Evolutionary conservation across 2,888 invertebrate genomes (phyloP), one percentile per base, ranked within the genome.

Genomic region (Morpho deidamia): DNA sequence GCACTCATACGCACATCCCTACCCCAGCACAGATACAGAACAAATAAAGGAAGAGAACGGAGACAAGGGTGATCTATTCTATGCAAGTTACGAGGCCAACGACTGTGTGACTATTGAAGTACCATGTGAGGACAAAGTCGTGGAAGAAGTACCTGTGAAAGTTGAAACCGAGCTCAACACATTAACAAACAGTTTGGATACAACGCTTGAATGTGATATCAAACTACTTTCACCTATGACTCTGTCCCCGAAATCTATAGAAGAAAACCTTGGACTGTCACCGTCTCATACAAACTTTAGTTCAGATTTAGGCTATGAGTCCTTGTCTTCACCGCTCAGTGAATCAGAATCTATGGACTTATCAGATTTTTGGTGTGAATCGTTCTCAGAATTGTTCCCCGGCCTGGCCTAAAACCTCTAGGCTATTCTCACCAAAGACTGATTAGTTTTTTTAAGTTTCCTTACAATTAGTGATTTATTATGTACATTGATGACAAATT

Each of bases 311-410:
- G 90, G 90, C 12, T 90, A 90, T 40, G 90, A 90, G 68, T 90
- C 90, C 33, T 66, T 90, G 42, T 78, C 83, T 0, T 90, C 90
- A 35, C 90, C 90, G 0, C 74, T 89, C 55, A 90, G 90, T 68
- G 90, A 90, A 62, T 69, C 79, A 0, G 87, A 83, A 53, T 81
- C 83, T 12, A 83, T 88, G 78, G 82, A 86, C 71, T 73, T 90
- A 59, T 84, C 93, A 71, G 94, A 94, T 72, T 89, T 93, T 69
- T 95, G 94, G 94, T 93, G 94, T 71, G 93, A 93, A 71, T 93
- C 93, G 66, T 93, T 95, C 68, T 93, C 94, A 58, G 95, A 95
- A 81, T 81, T 96, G 65, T 96, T 96, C 81, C 95, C 95, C 38
- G 92, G 92, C 59, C 83, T 95, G 70, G 91, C 93, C 51, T 95